Percentiles rank a stretch among this genome's conserved stretches.
Conservation (phyloP, 2,113 vertebrate species). For the Ariopsis seemanni region DNA sequence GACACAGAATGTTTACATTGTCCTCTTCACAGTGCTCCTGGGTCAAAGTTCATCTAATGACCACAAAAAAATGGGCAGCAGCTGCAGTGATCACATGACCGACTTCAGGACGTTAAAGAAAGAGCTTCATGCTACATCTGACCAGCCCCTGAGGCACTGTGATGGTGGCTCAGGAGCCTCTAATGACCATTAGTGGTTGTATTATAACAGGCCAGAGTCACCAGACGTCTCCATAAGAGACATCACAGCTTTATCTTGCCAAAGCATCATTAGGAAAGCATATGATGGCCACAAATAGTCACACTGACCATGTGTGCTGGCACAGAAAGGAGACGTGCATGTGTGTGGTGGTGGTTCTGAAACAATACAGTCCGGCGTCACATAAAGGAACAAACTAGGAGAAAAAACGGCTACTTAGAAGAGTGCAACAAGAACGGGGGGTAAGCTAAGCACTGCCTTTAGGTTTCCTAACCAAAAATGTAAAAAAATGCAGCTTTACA, state of each 20-base stretch:
- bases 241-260: slow-evolving; percentile 15
- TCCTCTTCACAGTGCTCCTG: background rate
- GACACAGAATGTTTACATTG: slow-evolving; percentile 11
- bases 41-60: slow-evolving; percentile 15
- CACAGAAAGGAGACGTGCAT: background rate
- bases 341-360: background rate
- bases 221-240: slow-evolving; percentile 3
- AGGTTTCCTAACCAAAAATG: background rate
- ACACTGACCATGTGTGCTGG: background rate
- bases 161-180: slow-evolving; percentile 28
- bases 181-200: slow-evolving; percentile 34
- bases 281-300: slow-evolving; percentile 1
- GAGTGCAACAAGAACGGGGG: background rate
- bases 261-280: slow-evolving; percentile 24
- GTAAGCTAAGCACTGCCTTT: background rate
- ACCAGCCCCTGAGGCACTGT: slow-evolving; percentile 33
- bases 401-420: background rate
- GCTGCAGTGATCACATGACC: slow-evolving; percentile 50
- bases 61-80: slow-evolving; percentile 35
- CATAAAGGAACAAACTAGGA: background rate
- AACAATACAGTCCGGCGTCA: background rate
- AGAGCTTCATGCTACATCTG: slow-evolving; percentile 34
- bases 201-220: background rate
- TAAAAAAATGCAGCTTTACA: background rate
- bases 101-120: slow-evolving; percentile 45